Percentiles rank a stretch among this genome's conserved stretches.
These are phyloP conservation scores for Engraulis encrasicolus DNA, from an alignment of 2,113 vertebrate genomes.

Conservation along the genomic window DNA sequence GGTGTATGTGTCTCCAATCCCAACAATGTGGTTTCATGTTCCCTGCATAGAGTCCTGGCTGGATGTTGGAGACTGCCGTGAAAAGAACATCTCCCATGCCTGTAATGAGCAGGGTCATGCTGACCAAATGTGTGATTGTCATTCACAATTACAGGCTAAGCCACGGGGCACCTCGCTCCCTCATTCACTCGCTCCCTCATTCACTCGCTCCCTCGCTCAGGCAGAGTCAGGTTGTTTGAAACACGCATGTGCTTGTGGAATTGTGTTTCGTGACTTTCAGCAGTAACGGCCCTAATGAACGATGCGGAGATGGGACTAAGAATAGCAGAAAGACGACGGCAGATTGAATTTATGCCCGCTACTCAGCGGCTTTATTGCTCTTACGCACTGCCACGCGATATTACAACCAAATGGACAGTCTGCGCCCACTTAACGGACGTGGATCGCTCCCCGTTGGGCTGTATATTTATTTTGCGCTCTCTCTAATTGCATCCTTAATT, in stretches of 20 bases:
- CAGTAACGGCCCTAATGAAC: slow-evolving; percentile 38
- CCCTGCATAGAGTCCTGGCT: background rate
- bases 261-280: slow-evolving; percentile 58
- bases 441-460: background rate
- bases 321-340: slow-evolving; percentile 61
- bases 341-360: slow-evolving; percentile 8
- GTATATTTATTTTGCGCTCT: slow-evolving; percentile 51
- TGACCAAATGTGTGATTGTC: slow-evolving; percentile 61
- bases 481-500: slow-evolving; percentile 33
- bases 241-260: slow-evolving; percentile 40
- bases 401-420: background rate
- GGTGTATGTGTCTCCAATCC: slow-evolving; percentile 30
- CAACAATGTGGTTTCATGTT: slow-evolving; percentile 21
- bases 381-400: background rate
- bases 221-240: slow-evolving; percentile 48
- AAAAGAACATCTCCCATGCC: slow-evolving; percentile 61
- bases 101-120: slow-evolving; percentile 62
- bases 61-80: slow-evolving; percentile 44
- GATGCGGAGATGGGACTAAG: slow-evolving; percentile 49
- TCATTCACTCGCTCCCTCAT: slow-evolving; percentile 43
- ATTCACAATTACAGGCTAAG: slow-evolving; percentile 68
- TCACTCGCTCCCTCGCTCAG: slow-evolving; percentile 44
- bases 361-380: slow-evolving; percentile 19
- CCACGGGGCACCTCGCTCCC: too few relatives aligned
- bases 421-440: background rate